phyloP scores from a whole-genome alignment of 2,113 vertebrate species.

The Dinomys branickii region DNA sequence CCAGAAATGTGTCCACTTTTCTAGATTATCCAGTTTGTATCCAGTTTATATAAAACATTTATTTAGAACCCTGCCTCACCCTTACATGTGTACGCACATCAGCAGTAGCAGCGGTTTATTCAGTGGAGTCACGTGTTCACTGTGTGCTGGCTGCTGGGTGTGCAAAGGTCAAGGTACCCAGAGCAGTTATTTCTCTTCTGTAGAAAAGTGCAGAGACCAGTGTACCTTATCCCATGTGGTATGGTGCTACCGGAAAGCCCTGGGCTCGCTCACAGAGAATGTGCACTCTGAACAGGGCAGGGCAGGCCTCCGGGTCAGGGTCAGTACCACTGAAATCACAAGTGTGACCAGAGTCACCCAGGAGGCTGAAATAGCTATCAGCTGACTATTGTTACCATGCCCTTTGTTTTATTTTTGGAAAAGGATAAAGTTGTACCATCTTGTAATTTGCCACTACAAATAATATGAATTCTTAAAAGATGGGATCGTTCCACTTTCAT shows the following conservation, averaged over 20 bases:
- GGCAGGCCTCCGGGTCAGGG: conserved; percentile 73
- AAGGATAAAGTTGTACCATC: conserved; percentile 84
- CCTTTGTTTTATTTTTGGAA: conserved; percentile 53
- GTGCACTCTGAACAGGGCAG: conserved; percentile 77
- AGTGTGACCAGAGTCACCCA: conserved; percentile 81
- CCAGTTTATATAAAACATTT: conserved; percentile 86
- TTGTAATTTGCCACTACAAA: conserved; percentile 69
- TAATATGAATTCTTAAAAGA: conserved; percentile 19
- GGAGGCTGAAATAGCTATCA: not conserved
- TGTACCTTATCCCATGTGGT: conserved; percentile 84
- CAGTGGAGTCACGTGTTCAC: conserved; percentile 88
- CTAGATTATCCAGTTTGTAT: not conserved
- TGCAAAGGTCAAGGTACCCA: conserved; percentile 89
- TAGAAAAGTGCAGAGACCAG: conserved; percentile 89
- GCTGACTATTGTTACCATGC: conserved; percentile 58
- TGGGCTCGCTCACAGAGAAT: conserved; percentile 61
- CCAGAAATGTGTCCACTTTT: not conserved
- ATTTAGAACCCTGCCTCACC: conserved; percentile 92
- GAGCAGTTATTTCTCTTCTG: conserved; percentile 88
- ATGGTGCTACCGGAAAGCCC: conserved; percentile 84
- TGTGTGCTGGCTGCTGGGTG: conserved; percentile 82
- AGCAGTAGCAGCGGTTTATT: conserved; percentile 90
- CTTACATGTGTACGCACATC: conserved; percentile 90
- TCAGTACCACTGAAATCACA: conserved; percentile 89
- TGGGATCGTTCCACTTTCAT: conserved; percentile 4